Evolutionary conservation across 2,797 vertebrate genomes (phyloP).

Genomic region (Scarus forsteni): DNA sequence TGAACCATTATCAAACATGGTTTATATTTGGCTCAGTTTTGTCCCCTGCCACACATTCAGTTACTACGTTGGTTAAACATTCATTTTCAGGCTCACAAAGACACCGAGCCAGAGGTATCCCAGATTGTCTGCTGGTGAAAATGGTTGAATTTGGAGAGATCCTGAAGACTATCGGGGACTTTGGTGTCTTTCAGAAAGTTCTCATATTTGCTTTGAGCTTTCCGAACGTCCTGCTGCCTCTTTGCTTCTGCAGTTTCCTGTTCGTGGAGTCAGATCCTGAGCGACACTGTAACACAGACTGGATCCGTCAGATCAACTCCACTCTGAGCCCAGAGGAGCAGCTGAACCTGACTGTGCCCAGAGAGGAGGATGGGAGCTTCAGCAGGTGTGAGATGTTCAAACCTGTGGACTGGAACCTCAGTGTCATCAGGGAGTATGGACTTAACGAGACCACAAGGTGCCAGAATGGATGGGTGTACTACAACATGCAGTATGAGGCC

Average conservation of each 20-base stretch:
- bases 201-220: conserved; percentile 12
- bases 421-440: conserved; percentile 71
- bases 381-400: conserved; percentile 87
- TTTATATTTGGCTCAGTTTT: background rate
- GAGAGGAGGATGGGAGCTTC: conserved; percentile 65
- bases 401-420: conserved; percentile 81
- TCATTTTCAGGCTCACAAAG: conserved; percentile 7
- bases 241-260: conserved; percentile 52
- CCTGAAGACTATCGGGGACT: conserved; percentile 46
- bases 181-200: conserved; percentile 57
- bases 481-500: conserved; percentile 57
- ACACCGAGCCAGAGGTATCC: background rate
- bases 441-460: conserved; percentile 85
- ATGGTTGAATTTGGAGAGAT: conserved; percentile 60
- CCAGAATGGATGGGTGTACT: conserved; percentile 85
- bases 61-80: conserved; percentile 50
- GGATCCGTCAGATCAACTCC: conserved; percentile 78
- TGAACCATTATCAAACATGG: conserved; percentile 10
- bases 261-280: conserved; percentile 79
- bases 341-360: conserved; percentile 86
- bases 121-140: background rate
- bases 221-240: conserved; percentile 14
- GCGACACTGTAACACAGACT: conserved; percentile 85
- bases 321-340: conserved; percentile 83
- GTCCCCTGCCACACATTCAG: background rate